These are phyloP conservation scores for Drosophila borborema DNA, from an alignment of 2,888 invertebrate species.

Conservation along the genomic window DNA sequence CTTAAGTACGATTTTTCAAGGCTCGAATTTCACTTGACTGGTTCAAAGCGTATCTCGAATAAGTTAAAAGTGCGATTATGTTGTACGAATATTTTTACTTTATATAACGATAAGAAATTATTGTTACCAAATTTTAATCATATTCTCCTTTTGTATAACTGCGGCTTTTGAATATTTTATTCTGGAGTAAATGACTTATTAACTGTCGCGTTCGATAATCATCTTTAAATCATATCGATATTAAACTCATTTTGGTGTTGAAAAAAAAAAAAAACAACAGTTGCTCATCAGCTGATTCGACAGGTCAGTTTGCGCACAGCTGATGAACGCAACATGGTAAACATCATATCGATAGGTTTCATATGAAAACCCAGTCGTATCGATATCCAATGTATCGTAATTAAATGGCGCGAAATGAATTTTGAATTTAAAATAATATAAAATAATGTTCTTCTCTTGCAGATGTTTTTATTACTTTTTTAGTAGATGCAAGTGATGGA, in stretches of 20 bases:
- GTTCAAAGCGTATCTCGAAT: neutral
- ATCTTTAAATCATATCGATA: neutral
- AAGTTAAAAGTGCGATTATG: neutral
- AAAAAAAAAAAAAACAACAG: neutral
- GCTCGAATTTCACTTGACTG: neutral
- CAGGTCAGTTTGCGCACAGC: conserved; percentile 19
- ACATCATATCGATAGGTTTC: conserved; percentile 10
- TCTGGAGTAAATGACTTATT: neutral
- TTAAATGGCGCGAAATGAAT: neutral
- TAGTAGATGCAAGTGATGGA: neutral
- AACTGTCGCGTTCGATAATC: neutral
- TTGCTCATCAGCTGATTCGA: conserved; percentile 18
- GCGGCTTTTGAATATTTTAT: neutral
- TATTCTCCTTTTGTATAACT: neutral
- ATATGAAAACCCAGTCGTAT: neutral
- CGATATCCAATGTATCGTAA: neutral
- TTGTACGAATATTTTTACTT: neutral
- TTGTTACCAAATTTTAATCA: neutral
- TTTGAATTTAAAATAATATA: neutral
- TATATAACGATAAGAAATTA: neutral
- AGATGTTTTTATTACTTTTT: neutral
- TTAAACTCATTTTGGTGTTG: neutral
- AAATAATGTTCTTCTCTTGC: neutral
- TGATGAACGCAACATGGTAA: conserved; percentile 13
- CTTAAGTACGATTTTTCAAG: neutral